Evolutionary conservation across 2,888 invertebrate species (phyloP).

Genomic region (Eumacrocentrus americanus): DNA sequence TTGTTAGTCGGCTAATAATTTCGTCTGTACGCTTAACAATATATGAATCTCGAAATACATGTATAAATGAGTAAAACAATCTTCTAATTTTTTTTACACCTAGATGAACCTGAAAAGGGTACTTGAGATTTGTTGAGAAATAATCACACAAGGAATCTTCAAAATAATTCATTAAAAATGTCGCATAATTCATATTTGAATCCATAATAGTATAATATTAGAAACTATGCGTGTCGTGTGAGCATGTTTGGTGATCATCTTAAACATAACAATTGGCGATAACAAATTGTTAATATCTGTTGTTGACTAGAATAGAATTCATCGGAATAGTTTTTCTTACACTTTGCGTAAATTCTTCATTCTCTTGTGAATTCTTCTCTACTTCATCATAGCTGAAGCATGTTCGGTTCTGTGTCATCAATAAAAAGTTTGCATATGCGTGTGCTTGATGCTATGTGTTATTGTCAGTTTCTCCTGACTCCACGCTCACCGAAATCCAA

Average conservation of each 20-base stretch:
- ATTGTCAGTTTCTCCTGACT: constrained; percentile 55
- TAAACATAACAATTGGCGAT: constrained; percentile 21
- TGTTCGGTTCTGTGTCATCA: neutral
- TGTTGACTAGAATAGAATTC: constrained; percentile 6
- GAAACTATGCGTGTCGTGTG: constrained; percentile 56
- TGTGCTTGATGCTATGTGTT: constrained; percentile 37
- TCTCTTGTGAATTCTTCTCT: neutral
- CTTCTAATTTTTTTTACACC: no score
- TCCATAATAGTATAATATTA: constrained; percentile 51
- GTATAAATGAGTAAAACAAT: constrained; percentile 37
- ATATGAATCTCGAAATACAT: constrained; percentile 40
- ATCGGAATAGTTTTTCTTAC: constrained; percentile 7
- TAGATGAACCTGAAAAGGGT: no score
- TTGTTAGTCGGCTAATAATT: constrained; percentile 33
- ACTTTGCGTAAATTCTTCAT: constrained; percentile 8
- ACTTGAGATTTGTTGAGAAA: no score
- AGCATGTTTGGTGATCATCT: constrained; percentile 51
- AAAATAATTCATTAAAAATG: constrained; percentile 60
- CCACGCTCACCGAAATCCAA: constrained; percentile 32
- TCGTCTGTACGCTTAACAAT: constrained; percentile 35
- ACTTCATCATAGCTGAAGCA: no score
- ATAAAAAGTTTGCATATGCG: constrained; percentile 13
- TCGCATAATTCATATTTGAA: constrained; percentile 55
- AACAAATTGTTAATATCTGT: constrained; percentile 21
- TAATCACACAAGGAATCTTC: constrained; percentile 46